phyloP scores from a whole-genome alignment of 2,113 vertebrate species.

The human (Homo sapiens) region DNA sequence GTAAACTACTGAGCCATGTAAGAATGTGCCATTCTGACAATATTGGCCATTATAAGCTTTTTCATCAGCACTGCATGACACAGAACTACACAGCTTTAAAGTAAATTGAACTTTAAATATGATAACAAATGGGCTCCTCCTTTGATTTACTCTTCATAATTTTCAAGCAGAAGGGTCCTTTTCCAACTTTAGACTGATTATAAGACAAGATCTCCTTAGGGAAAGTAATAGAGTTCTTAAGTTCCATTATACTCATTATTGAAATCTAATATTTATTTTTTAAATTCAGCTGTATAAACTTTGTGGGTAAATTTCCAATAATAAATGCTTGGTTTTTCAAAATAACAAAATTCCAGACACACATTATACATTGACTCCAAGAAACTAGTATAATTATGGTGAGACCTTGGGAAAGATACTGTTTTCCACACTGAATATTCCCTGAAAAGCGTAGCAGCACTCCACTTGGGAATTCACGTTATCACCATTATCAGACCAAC shows the following conservation, averaged over 20 bases:
- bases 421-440: neutral
- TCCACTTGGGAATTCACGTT: neutral
- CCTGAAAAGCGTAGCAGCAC: neutral
- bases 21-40: neutral
- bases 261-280: slow-evolving; percentile 18
- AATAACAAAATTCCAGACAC: neutral
- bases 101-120: slow-evolving; percentile 32
- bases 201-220: neutral
- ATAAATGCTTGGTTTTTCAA: slow-evolving; percentile 6
- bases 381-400: neutral
- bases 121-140: neutral
- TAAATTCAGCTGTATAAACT: slow-evolving; percentile 12
- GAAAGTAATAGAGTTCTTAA: slow-evolving; percentile 19
- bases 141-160: slow-evolving; percentile 15
- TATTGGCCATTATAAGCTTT: neutral
- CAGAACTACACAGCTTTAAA: slow-evolving; percentile 24
- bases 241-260: neutral
- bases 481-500: neutral
- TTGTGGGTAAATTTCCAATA: neutral
- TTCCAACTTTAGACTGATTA: slow-evolving; percentile 6
- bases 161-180: slow-evolving; percentile 46
- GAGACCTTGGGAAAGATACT: neutral
- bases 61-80: neutral
- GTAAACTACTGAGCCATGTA: slow-evolving; percentile 25
- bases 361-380: neutral